Conservation (phyloP, 2,797 vertebrate genomes). For the Pantherophis vulpinus region DNA sequence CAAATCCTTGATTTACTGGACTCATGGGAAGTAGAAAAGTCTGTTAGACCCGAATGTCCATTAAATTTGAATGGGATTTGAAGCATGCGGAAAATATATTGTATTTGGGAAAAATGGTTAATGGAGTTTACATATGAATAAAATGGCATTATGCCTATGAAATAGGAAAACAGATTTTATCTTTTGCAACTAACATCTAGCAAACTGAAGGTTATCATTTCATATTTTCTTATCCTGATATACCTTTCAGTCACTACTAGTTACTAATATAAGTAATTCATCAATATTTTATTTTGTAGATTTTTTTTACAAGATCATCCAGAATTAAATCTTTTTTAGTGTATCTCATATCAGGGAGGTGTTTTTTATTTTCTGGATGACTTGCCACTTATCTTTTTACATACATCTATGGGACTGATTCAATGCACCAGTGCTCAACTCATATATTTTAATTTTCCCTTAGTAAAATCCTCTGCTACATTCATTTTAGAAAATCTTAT, state of each 20-base stretch:
- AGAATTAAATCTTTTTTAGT: constrained; percentile 16
- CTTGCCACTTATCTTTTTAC: not conserved
- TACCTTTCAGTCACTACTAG: not conserved
- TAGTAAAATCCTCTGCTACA: not conserved
- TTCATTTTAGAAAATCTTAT: not conserved
- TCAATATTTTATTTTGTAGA: not conserved
- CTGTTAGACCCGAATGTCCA: not conserved
- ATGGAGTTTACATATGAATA: not conserved
- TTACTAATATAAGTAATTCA: constrained; percentile 25
- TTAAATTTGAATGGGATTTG: not conserved
- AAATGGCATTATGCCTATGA: not conserved
- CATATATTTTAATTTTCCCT: not conserved
- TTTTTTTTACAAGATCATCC: not conserved
- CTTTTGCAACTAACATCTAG: not conserved
- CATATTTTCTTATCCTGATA: not conserved
- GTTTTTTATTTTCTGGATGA: constrained; percentile 20
- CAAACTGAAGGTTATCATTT: not conserved
- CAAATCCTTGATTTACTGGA: not conserved
- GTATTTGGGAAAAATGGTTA: not conserved
- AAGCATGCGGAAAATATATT: not conserved
- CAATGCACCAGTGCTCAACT: not conserved
- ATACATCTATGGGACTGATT: not conserved
- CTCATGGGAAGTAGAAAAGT: not conserved
- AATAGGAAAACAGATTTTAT: not conserved
- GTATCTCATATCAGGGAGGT: constrained; percentile 19